Evolutionary conservation across 2,888 invertebrate genomes (phyloP), one percentile per base, ranked within the genome.

Genomic region (Diabrotica balteata): DNA sequence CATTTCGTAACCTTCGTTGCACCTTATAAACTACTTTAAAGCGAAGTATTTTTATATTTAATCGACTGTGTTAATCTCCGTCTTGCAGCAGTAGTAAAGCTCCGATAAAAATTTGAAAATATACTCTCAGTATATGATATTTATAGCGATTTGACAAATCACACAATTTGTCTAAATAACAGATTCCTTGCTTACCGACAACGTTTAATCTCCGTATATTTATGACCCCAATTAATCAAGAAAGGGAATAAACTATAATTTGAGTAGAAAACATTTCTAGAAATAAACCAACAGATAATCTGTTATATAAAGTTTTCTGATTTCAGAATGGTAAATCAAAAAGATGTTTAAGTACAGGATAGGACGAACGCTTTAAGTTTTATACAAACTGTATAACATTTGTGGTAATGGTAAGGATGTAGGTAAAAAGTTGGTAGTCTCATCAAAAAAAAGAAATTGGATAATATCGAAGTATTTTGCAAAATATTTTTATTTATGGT

Each of bases 111-210:
- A 52, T 22, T 22, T 32, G 42, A 43, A 11, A 10, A 43, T 54
- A 54, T 43, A 42, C n/a, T 42, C 6, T 54, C 42, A 10, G 54
- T 10, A 10, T 54, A 52, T 63, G 32, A 32, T 32, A 63, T 63
- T 63, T 63, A 63, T 63, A 55, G 63, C 54, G 46, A 63, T 54
- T 43, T 63, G 63, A 63, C 63, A 55, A 63, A 63, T 63, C 45
- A 63, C 49, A 47, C 55, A 63, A 63, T 63, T 63, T 63, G 63
- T 63, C 63, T 63, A 63, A 63, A 63, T 63, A 43, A 63, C 55
- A 46, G 53, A 22, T 53, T 62, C 46, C 47, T 22, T 17, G 63
- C 32, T 63, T 63, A 49, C 63, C 63, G 63, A 47, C 17, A 43
- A 47, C 47, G 8, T 63, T 54, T 54, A 54, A 54, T 54, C 54